phyloP scores from a whole-genome alignment of 2,113 vertebrate species.

The Hippocampus barbouri region DNA sequence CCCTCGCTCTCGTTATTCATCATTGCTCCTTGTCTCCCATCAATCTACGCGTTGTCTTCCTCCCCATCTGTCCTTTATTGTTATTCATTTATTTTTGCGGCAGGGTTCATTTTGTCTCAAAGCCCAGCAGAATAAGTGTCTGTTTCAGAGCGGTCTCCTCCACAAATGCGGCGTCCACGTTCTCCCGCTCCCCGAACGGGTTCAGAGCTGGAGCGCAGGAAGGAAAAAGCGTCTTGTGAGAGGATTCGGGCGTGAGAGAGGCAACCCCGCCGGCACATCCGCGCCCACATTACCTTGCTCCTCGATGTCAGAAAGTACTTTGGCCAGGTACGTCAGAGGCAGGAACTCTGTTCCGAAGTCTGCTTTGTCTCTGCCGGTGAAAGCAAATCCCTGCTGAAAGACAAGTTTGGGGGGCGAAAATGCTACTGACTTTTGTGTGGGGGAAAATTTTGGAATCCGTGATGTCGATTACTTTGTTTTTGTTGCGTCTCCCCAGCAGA shows the following conservation, averaged over 20 bases:
- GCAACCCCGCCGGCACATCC: slow-evolving; percentile 16
- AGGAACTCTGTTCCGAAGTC: slow-evolving; percentile 79
- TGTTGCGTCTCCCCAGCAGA: slow-evolving; percentile 74
- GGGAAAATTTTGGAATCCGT: not conserved
- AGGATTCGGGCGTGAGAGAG: not conserved
- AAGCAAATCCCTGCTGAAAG: slow-evolving; percentile 69
- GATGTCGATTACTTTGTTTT: slow-evolving; percentile 67
- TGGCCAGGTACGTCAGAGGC: slow-evolving; percentile 84
- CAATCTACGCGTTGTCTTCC: slow-evolving; percentile 10
- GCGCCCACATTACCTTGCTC: slow-evolving; percentile 71
- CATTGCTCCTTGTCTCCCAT: slow-evolving; percentile 1
- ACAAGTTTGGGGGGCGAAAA: slow-evolving; percentile 19
- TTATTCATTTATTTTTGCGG: not conserved
- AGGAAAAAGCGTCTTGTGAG: not conserved
- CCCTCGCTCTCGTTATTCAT: not conserved
- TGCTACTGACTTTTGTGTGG: slow-evolving; percentile 6
- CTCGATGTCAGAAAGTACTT: slow-evolving; percentile 79
- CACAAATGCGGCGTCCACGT: slow-evolving; percentile 83
- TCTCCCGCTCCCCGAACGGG: slow-evolving; percentile 78
- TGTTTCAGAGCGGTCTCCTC: slow-evolving; percentile 88
- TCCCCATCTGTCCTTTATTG: slow-evolving; percentile 11
- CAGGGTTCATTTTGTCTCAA: slow-evolving; percentile 30
- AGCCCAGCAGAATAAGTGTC: slow-evolving; percentile 76
- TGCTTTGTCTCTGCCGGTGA: slow-evolving; percentile 62
- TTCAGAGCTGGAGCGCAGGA: slow-evolving; percentile 62